These are phyloP conservation scores for Oxyruncus cristatus DNA, from an alignment of 2,113 vertebrate species.

Conservation along the genomic window DNA sequence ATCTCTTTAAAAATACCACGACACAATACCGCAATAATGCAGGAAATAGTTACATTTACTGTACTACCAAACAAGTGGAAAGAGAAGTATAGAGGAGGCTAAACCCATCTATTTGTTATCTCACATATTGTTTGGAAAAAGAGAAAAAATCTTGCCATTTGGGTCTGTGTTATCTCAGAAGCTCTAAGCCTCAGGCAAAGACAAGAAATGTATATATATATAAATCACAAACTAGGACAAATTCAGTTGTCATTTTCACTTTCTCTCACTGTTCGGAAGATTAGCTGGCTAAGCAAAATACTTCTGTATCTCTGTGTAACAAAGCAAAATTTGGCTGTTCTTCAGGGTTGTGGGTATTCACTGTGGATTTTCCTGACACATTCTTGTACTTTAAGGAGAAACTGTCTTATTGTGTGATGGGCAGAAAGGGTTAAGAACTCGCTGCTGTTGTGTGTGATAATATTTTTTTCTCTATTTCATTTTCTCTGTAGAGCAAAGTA, in stretches of 20 bases:
- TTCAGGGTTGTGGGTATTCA: neutral
- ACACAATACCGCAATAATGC: neutral
- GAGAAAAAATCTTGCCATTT: neutral
- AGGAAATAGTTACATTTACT: neutral
- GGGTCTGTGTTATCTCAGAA: neutral
- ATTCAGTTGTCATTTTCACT: slow-evolving; percentile 22
- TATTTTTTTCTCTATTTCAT: neutral
- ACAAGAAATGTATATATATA: neutral
- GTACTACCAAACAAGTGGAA: neutral
- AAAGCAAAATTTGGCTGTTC: neutral
- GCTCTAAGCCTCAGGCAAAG: neutral
- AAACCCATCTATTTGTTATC: neutral
- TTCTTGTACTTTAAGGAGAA: neutral
- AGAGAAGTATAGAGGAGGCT: neutral
- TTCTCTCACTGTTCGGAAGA: neutral
- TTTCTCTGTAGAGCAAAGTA: neutral
- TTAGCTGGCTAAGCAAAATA: slow-evolving; percentile 30
- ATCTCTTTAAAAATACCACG: neutral
- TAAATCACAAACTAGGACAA: neutral
- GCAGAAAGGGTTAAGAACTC: slow-evolving; percentile 15
- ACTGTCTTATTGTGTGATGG: neutral
- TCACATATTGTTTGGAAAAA: neutral
- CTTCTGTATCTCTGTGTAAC: neutral
- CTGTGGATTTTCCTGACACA: neutral
- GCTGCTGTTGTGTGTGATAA: neutral